Conservation (phyloP, 2,888 invertebrate species). For the Synergus gifuensis region DNA sequence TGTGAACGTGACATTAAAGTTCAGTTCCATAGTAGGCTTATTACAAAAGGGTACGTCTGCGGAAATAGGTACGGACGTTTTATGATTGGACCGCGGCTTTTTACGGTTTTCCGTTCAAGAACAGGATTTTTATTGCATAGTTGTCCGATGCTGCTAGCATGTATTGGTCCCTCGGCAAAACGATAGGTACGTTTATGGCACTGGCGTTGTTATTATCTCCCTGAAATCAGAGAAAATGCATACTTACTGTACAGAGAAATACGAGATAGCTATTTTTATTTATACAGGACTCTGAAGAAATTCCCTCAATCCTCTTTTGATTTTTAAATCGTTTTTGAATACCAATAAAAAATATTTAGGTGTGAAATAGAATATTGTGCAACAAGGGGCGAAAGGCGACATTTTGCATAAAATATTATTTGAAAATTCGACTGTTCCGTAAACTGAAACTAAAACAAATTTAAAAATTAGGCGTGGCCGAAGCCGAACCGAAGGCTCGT, state of each 20-base stretch:
- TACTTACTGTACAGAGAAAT: not conserved
- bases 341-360: too few species aligned
- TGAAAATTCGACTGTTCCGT: too few species aligned
- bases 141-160: not conserved
- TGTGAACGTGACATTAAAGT: not conserved
- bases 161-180: not conserved
- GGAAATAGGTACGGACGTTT: not conserved
- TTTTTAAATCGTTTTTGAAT: not conserved
- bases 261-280: not conserved
- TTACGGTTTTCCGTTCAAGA: not conserved
- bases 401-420: too few species aligned
- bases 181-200: not conserved
- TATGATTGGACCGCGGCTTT: not conserved
- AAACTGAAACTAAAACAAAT: too few species aligned
- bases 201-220: not conserved
- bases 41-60: not conserved
- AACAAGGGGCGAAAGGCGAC: too few species aligned
- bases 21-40: not conserved
- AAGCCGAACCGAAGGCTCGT: too few species aligned
- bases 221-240: not conserved
- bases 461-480: too few species aligned
- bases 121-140: constrained; percentile 1
- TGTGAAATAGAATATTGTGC: too few species aligned
- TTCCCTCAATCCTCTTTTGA: not conserved
- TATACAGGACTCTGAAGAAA: not conserved